Evolutionary conservation across 2,888 invertebrate species (phyloP), one percentile per base, ranked within the genome.

Genomic region (Ctenicera cuprea): DNA sequence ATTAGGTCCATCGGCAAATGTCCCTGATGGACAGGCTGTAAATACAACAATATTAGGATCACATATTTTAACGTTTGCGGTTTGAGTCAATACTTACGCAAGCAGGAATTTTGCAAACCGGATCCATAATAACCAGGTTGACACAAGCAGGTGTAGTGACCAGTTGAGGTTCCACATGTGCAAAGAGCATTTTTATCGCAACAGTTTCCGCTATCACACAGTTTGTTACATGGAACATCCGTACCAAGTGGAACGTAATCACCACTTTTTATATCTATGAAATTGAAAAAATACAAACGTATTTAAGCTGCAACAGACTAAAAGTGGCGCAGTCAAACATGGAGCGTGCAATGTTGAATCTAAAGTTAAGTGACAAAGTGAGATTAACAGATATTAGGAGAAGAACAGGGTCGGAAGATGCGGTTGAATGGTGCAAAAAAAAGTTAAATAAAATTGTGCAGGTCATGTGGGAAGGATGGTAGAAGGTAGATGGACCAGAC

Each of bases 131-230:
- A 92, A 11, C 93, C 93, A 3, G 89, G 85, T 45, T 89, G 88
- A 79, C 93, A 94, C 20, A 91, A 85, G 79, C 93, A 94, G n/a
- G 90, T 89, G 80, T 92, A 93, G 80, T 91, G 91, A 0, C 93
- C 93, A 0, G 92, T 92, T 16, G 91, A 89, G 3, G 90, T 91
- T 0, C 92, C 92, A 82, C 93, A 93, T 11, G 90, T 88, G 81
- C 93, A 93, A 12, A 88, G 85, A 0, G 93, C 92, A 71, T 88
- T 86, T 9, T 84, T 81, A 82, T 92, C 91, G 81, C 93, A 93
- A 80, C 93, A 93, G 63, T 85, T 82, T 1, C 81, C 82, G 20
- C 78, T 81, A 71, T 84, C 84, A 79, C 93, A 93, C 18, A 93
- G 85, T 50, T 84, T 82, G 77, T 89, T 85, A 81, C 93, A 93